Percentiles rank a stretch among this genome's conserved stretches.
These are phyloP conservation scores for Drosophila eohydei DNA, from an alignment of 2,888 invertebrate genomes.

Conservation along the genomic window DNA sequence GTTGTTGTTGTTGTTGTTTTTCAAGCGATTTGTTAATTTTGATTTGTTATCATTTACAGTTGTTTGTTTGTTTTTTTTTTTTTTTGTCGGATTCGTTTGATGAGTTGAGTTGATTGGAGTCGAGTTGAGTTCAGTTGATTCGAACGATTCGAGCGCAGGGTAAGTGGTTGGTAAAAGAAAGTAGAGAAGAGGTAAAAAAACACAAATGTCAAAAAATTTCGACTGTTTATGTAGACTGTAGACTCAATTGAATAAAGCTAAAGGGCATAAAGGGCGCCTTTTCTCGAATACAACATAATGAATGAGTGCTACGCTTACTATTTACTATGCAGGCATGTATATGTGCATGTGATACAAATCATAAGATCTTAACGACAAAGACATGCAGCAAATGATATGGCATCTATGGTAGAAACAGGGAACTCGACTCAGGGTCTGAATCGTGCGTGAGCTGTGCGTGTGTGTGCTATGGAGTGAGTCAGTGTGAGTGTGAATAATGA, in stretches of 20 bases:
- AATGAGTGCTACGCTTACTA: conserved; percentile 46
- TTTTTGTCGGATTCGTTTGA: conserved; percentile 69
- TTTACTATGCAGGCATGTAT: not conserved
- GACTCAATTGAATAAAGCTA: conserved; percentile 35
- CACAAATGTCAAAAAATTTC: conserved; percentile 72
- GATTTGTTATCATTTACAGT: conserved; percentile 65
- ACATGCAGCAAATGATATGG: conserved; percentile 57
- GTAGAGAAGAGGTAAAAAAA: conserved; percentile 72
- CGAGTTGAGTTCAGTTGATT: conserved; percentile 54
- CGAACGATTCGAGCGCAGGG: conserved; percentile 69
- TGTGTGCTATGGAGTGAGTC: conserved; percentile 22
- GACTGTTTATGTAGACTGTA: conserved; percentile 42
- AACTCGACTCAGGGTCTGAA: conserved; percentile 6
- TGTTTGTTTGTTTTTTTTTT: conserved; percentile 32
- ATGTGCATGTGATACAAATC: conserved; percentile 11
- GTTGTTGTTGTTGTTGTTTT: conserved; percentile 15
- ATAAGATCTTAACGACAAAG: conserved; percentile 17
- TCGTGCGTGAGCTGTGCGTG: conserved; percentile 4
- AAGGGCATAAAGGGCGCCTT: conserved; percentile 3
- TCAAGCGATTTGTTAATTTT: conserved; percentile 52
- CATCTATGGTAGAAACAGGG: conserved; percentile 11
- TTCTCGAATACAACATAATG: conserved; percentile 25
- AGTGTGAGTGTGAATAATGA: conserved; percentile 1
- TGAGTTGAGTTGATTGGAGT: conserved; percentile 57
- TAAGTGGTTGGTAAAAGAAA: conserved; percentile 71